Evolutionary conservation across 2,888 invertebrate genomes (phyloP).

Genomic region (Tinea trinotella): DNA sequence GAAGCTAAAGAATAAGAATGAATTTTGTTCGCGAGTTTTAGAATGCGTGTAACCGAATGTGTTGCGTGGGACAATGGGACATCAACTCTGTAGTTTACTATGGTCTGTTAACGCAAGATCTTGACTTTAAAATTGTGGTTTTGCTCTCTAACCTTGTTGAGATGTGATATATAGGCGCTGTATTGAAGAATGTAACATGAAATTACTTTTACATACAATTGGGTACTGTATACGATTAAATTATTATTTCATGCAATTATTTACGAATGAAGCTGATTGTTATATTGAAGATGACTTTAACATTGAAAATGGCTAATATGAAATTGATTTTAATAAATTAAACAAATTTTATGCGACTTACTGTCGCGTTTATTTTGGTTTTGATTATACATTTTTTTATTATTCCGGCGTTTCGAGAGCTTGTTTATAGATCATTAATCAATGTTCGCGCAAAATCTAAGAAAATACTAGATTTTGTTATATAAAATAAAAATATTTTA

Average conservation of each 20-base stretch:
- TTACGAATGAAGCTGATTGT: too few species aligned
- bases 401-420: too few species aligned
- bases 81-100: slow-evolving; percentile 57
- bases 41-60: background rate
- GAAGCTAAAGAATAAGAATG: background rate
- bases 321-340: too few species aligned
- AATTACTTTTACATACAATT: slow-evolving; percentile 9
- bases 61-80: slow-evolving; percentile 39
- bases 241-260: background rate
- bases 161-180: background rate
- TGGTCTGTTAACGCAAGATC: slow-evolving; percentile 13
- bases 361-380: too few species aligned
- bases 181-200: background rate
- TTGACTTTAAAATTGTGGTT: slow-evolving; percentile 16
- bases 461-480: too few species aligned
- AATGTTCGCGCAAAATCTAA: too few species aligned
- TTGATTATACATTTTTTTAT: too few species aligned
- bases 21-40: background rate
- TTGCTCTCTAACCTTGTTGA: slow-evolving; percentile 16
- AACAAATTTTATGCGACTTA: too few species aligned
- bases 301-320: too few species aligned
- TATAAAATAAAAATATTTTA: too few species aligned
- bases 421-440: too few species aligned
- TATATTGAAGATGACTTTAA: too few species aligned
- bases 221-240: background rate